Evolutionary conservation across 2,888 invertebrate genomes (phyloP), one percentile per base, ranked within the genome.

Genomic region (Melieria picta): DNA sequence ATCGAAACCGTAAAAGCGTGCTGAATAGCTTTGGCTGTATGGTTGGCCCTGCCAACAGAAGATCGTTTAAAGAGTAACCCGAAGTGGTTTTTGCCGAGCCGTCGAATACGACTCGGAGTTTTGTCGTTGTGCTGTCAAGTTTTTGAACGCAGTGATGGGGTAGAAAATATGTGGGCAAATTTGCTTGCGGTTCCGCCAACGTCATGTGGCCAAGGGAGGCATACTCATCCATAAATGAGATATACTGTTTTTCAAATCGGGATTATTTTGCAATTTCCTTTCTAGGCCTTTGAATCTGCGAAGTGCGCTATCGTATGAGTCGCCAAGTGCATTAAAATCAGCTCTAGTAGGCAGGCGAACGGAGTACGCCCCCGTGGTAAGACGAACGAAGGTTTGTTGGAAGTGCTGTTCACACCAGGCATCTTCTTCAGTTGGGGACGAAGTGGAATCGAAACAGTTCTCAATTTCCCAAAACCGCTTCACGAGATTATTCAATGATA

Each of bases 21-120:
- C 43, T 62, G 63, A 69, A 62, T 13, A 72, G 58, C 45, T 72
- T 72, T 48, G 61, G 62, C 58, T 72, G 72, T 62, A 74, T 72
- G 63, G 71, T 75, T 57, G 73, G 67, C 13, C 73, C 71, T 6
- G 69, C 62, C 52, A 64, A 46, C 16, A 68, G 61, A 9, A 72
- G 45, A 46, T 72, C 72, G 58, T 72, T 74, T 7, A 69, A 45
- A 47, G 72, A 74, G 43, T 65, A 57, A 10, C 69, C 69, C 1
- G 65, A 30, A 30, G 74, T 69, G 55, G 71, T 74, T 68, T 72
- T 72, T 47, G 72, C 70, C 6, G 72, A 70, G 47, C 74, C 72
- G 43, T 69, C 72, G 61, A 74, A 69, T 13, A 69, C 64, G n/a
- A 72, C 58, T 62, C 63, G 63, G 16, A 63, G 48, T n/a, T 63